phyloP scores from a whole-genome alignment of 2,888 invertebrate genomes.

The Lomographa bimaculata region DNA sequence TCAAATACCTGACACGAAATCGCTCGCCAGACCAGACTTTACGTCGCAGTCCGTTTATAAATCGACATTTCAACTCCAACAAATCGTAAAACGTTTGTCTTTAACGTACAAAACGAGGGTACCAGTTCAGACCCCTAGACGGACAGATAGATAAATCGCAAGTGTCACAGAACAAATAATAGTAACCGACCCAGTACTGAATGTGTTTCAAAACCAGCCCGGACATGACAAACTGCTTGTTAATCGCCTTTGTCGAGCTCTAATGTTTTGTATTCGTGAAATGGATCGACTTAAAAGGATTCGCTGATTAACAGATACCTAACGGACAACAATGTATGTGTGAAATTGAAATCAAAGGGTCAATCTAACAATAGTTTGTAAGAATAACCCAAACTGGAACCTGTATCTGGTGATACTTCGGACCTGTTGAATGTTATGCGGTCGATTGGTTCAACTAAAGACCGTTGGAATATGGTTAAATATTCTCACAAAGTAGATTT shows the following conservation, averaged over 20 bases:
- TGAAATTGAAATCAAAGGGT: conserved; percentile 42
- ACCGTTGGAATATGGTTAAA: no score
- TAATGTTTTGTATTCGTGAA: conserved; percentile 57
- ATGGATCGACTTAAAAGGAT: conserved; percentile 65
- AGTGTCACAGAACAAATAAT: conserved; percentile 14
- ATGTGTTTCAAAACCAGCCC: conserved; percentile 39
- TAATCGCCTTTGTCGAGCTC: conserved; percentile 65
- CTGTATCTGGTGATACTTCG: conserved; percentile 13
- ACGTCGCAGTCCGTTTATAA: conserved; percentile 20
- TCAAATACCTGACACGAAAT: conserved; percentile 13
- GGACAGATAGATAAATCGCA: conserved; percentile 31
- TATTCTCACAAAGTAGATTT: no score
- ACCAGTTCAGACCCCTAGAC: conserved; percentile 32
- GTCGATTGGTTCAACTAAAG: conserved; percentile 14
- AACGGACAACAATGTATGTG: conserved; percentile 37
- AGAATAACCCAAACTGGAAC: conserved; percentile 40
- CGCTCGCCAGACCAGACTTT: conserved; percentile 12
- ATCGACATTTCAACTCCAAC: conserved; percentile 29
- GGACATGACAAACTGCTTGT: conserved; percentile 69
- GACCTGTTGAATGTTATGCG: conserved; percentile 6
- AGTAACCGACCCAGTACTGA: conserved; percentile 7
- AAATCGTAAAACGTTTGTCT: conserved; percentile 33
- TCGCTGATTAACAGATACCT: conserved; percentile 32
- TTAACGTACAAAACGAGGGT: conserved; percentile 29
- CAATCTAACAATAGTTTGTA: conserved; percentile 32